Evolutionary conservation across 2,888 invertebrate genomes (phyloP), one percentile per base, ranked within the genome.

Genomic region (Drosophila hawaiiensis): DNA sequence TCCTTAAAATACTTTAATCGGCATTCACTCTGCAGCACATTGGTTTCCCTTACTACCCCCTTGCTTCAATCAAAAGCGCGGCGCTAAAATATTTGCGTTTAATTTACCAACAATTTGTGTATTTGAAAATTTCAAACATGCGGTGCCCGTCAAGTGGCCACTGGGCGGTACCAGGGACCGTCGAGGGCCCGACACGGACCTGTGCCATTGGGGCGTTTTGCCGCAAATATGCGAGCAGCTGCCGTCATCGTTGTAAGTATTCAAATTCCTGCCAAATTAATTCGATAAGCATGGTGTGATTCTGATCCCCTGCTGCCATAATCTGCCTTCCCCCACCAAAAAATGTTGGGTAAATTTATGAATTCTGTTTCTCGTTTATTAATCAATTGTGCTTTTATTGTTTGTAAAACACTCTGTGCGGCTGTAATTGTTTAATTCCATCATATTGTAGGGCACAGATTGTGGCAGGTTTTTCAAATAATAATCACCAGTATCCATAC

Each of bases 21-120:
- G 19, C 37, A 19, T 37, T 37, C 50, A 19, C 28, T 50, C 19
- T 50, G 50, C 50, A 10, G 28, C 50, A 50, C 50, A 19, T 12
- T 25, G 50, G 50, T 10, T 37, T 4, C 7, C 25, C 25, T 33
- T 16, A 5, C 16, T 16, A 5, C 22, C 29, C n/a, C 22, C 14
- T 9, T 31, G 16, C 31, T 31, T 31, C 58, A 31, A 58, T 58
- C 43, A 58, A 43, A 58, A 31, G 43, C 19, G 41, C 43, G 65
- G 53, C 58, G 58, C 58, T 31, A 39, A 43, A 43, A 55, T 47
- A 47, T 37, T 62, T 62, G 37, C 62, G 50, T 62, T 62, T 62
- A 50, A 62, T 62, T 62, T 53, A 53, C 62, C 62, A 37, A 53
- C 62, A 50, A 62, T 39, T 62, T 60, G 49, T 49, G 60, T 60